phyloP scores from a whole-genome alignment of 2,113 vertebrate species.

The Aptenodytes patagonicus region DNA sequence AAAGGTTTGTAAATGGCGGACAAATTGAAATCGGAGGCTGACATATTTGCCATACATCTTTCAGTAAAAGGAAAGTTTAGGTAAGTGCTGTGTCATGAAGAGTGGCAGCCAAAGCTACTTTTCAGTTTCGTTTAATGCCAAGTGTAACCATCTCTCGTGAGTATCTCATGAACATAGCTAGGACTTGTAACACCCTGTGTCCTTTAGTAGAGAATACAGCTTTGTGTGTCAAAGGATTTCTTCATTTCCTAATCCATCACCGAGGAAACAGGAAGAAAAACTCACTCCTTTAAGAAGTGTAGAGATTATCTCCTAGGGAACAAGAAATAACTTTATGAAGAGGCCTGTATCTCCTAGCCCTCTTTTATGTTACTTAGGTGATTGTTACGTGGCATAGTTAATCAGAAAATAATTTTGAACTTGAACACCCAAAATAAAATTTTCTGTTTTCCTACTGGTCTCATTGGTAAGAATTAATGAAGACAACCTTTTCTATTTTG shows the following conservation, averaged over 20 bases:
- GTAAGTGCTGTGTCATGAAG: background rate
- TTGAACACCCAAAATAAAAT: background rate
- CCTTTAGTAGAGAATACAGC: background rate
- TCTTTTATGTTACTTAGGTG: background rate
- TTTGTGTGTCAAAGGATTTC: background rate
- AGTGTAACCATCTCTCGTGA: background rate
- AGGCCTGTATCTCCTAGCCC: background rate
- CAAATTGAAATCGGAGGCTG: background rate
- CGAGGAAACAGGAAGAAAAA: background rate
- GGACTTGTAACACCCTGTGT: fast-evolving
- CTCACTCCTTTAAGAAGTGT: background rate
- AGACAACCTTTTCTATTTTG: background rate
- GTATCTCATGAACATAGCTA: background rate
- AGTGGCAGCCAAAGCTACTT: background rate
- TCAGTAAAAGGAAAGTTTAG: background rate
- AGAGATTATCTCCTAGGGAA: background rate
- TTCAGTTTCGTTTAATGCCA: background rate
- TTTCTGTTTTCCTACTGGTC: background rate
- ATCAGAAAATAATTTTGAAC: background rate
- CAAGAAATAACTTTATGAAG: background rate
- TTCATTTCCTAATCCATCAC: background rate
- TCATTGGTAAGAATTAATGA: background rate
- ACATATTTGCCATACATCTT: background rate
- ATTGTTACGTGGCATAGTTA: background rate
- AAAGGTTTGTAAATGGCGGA: background rate